Conservation (phyloP, 2,113 vertebrate species). For the Lophochroa leadbeateri region DNA sequence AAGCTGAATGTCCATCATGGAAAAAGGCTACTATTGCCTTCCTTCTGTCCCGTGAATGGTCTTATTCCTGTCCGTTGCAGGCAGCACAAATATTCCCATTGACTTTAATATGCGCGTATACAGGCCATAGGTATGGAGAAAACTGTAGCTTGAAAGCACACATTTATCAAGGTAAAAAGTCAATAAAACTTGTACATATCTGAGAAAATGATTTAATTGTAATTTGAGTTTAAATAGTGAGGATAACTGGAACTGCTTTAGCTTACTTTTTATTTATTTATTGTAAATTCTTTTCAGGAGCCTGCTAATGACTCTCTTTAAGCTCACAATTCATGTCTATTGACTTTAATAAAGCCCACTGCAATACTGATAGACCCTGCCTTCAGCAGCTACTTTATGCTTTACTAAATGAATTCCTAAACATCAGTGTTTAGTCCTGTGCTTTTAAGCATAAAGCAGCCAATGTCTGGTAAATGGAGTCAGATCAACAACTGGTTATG, state of each 20-base stretch:
- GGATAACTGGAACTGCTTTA: background rate
- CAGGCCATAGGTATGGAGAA: background rate
- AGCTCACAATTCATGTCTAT: background rate
- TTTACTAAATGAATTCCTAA: background rate
- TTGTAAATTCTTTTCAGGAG: background rate
- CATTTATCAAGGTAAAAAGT: background rate
- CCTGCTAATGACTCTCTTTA: background rate
- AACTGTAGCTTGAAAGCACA: background rate
- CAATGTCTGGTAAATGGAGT: background rate
- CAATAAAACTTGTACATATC: background rate
- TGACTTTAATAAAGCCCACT: background rate
- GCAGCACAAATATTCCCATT: background rate
- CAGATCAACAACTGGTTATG: background rate
- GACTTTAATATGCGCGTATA: background rate
- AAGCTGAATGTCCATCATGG: background rate
- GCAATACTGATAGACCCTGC: background rate
- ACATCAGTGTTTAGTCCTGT: background rate
- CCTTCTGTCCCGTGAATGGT: background rate
- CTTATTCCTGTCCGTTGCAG: background rate
- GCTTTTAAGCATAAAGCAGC: background rate
- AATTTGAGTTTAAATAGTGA: constrained; percentile 8
- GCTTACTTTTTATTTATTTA: constrained; percentile 23
- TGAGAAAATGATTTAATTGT: background rate
- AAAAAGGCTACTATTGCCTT: background rate
- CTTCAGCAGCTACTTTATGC: background rate